Evolutionary conservation across 2,797 vertebrate species (phyloP).

Genomic region (Lerista edwardsae): DNA sequence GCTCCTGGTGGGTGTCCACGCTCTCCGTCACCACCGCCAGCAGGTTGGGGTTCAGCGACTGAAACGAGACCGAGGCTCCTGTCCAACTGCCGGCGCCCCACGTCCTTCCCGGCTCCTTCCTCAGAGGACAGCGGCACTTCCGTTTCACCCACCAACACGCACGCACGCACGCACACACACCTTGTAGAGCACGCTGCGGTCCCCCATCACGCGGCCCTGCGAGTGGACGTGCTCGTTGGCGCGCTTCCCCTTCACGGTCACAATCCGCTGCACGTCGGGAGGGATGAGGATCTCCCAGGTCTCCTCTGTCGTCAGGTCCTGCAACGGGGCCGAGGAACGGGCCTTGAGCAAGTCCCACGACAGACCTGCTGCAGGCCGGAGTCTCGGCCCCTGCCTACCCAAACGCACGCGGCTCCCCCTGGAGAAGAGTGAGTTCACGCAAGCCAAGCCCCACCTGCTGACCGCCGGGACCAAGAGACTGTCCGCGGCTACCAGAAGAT

Average conservation of each 20-base stretch:
- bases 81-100: not conserved
- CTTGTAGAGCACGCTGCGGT: constrained; percentile 98
- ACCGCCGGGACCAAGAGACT: too few relatives aligned
- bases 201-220: constrained; percentile 97
- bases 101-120: too few relatives aligned
- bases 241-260: constrained; percentile 90
- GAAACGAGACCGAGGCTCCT: not conserved
- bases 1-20: constrained; percentile 89
- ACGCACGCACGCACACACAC: too few relatives aligned
- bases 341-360: too few relatives aligned
- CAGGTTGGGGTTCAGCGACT: constrained; percentile 98
- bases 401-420: too few relatives aligned
- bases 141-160: too few relatives aligned
- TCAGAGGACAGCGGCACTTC: too few relatives aligned
- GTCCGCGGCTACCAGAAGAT: not conserved
- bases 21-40: constrained; percentile 95
- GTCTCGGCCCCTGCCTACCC: not conserved
- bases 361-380: not conserved
- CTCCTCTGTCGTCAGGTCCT: constrained; percentile 92
- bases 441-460: not conserved
- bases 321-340: not conserved
- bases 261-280: constrained; percentile 88
- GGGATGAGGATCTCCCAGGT: constrained; percentile 93
- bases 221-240: constrained; percentile 96
- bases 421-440: too few relatives aligned